Evolutionary conservation across 2,113 vertebrate species (phyloP), one percentile per base, ranked within the genome.

Genomic region (Ceyx margarethae): DNA sequence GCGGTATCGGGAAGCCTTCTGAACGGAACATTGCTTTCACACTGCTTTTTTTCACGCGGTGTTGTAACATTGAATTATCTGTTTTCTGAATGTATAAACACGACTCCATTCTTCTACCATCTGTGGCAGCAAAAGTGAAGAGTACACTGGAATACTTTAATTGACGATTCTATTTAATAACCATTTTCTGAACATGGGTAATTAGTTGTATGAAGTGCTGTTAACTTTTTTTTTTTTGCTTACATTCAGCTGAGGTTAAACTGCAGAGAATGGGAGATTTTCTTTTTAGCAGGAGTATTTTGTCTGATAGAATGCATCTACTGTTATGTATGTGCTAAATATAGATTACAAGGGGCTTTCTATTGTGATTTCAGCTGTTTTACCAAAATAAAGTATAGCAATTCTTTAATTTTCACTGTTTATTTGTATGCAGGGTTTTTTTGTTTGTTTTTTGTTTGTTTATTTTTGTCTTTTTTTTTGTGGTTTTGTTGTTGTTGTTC

Each of bases 1-100:
- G 22, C 0, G 2, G 2, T 6, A 2, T 57, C 13, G 0, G 18
- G 18, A 67, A 29, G 23, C 51, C 37, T 58, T 35, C 42, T 35
- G 61, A 58, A 8, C 4, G 46, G 14, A 51, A 17, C 13, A 3
- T 15, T 29, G 48, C 60, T 66, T 72, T 9, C n/a, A 3, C 7
- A 1, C 2, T 28, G 77, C 15, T 89, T 69, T 76, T 67, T 85
- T 68, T 56, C 22, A 5, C 31, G 4, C 3, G 13, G 8, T 48
- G 15, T 43, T 81, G 17, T 13, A 73, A 19, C 35, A 46, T 75
- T 95, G 60, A 67, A 20, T 74, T 96, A 77, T 76, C 19, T 65
- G 29, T 77, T 89, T 18, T 85, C 54, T 74, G 21, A 84, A 21
- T 60, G 10, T 72, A 42, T 75, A 74, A 85, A 74, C 13, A 33